phyloP scores from a whole-genome alignment of 2,113 vertebrate genomes.

The Meles meles region DNA sequence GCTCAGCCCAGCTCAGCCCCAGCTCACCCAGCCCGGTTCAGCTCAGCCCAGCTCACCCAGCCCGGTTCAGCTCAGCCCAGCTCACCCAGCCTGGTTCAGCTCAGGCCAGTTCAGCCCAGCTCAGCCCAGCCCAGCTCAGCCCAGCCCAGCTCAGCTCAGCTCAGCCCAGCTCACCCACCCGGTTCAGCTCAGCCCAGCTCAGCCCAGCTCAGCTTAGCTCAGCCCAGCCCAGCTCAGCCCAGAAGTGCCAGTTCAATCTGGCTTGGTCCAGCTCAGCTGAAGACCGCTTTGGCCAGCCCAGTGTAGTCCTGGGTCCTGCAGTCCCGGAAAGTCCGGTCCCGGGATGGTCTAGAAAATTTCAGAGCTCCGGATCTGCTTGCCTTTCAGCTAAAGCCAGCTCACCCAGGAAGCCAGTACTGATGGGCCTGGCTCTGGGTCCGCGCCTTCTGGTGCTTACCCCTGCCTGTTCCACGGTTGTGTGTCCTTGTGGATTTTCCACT shows the following conservation, averaged over 20 bases:
- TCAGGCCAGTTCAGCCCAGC: rapidly evolving
- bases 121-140: no score
- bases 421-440: not conserved
- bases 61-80: rapidly evolving
- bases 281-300: not conserved
- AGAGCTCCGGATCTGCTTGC: rapidly evolving
- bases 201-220: rapidly evolving
- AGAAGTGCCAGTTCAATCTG: no score
- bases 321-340: no score
- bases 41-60: not conserved
- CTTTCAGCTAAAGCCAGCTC: not conserved
- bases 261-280: not conserved
- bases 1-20: not conserved
- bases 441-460: no score
- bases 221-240: not conserved
- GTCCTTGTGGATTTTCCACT: not conserved
- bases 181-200: not conserved
- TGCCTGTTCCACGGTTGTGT: not conserved
- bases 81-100: rapidly evolving
- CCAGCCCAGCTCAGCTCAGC: not conserved
- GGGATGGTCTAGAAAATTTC: not conserved
- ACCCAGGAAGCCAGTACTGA: rapidly evolving
- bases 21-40: rapidly evolving
- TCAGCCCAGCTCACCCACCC: not conserved
- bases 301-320: not conserved